Conservation (phyloP, 2,888 invertebrate genomes). For the Tipula lateralis region DNA sequence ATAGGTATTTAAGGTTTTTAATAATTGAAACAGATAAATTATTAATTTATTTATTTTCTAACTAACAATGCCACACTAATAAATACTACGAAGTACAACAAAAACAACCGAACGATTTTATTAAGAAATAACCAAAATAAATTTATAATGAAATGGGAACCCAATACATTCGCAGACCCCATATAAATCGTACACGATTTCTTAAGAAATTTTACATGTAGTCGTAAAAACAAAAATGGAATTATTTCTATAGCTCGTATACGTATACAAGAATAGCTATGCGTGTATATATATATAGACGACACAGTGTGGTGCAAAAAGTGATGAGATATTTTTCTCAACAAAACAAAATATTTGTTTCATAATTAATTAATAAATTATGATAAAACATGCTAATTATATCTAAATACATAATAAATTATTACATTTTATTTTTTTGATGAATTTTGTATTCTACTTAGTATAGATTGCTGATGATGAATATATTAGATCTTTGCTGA, state of each 20-base stretch:
- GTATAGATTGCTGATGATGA: background rate
- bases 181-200: background rate
- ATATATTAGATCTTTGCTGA: background rate
- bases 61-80: background rate
- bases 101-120: background rate
- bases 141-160: background rate
- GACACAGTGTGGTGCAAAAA: background rate
- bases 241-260: background rate
- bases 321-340: background rate
- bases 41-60: background rate
- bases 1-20: background rate
- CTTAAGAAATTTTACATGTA: background rate
- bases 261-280: background rate
- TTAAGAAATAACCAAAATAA: constrained; percentile 15
- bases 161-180: background rate
- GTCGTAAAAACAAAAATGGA: background rate
- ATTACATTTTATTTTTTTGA: background rate
- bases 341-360: background rate
- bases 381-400: background rate
- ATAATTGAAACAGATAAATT: constrained; percentile 19
- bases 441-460: background rate
- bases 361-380: background rate
- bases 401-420: background rate
- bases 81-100: background rate
- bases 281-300: background rate